These are phyloP conservation scores for Heliothis virescens DNA, from an alignment of 1,140 invertebrate genomes.

Conservation along the genomic window DNA sequence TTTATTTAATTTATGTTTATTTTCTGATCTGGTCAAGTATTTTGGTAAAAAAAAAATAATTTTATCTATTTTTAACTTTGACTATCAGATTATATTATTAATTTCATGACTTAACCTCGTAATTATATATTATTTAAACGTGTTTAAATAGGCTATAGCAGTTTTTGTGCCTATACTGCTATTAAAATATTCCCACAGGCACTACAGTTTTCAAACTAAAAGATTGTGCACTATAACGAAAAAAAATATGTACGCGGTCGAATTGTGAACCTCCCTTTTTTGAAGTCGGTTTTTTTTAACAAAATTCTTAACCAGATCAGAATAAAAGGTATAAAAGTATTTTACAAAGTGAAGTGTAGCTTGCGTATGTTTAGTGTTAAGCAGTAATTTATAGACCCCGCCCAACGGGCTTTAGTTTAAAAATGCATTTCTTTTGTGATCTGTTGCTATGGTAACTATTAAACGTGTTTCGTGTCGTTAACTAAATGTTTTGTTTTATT, in stretches of 20 bases:
- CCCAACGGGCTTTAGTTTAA: slow-evolving; percentile 21
- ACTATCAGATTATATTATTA: too few species aligned
- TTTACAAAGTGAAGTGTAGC: slow-evolving; percentile 12
- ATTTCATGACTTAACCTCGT: too few species aligned
- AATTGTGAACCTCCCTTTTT: too few species aligned
- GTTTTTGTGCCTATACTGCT: too few species aligned
- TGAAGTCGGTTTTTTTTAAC: not conserved
- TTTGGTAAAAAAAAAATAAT: not conserved
- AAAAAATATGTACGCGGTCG: too few species aligned
- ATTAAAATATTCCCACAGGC: too few species aligned
- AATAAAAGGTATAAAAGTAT: slow-evolving; percentile 28
- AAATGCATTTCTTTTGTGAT: slow-evolving; percentile 68
- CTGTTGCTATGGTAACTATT: slow-evolving; percentile 65
- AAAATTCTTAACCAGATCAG: slow-evolving; percentile 5
- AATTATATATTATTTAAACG: too few species aligned
- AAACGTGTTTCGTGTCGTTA: slow-evolving; percentile 70
- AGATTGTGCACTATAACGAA: too few species aligned
- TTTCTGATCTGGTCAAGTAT: slow-evolving; percentile 1
- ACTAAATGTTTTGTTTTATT: slow-evolving; percentile 36
- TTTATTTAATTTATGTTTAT: slow-evolving; percentile 39
- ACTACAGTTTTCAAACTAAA: too few species aligned
- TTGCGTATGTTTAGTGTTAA: not conserved
- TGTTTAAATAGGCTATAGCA: too few species aligned
- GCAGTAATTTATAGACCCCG: slow-evolving; percentile 30
- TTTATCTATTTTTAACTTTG: not conserved